phyloP scores from a whole-genome alignment of 2,113 vertebrate genomes.

The Istiophorus platypterus region DNA sequence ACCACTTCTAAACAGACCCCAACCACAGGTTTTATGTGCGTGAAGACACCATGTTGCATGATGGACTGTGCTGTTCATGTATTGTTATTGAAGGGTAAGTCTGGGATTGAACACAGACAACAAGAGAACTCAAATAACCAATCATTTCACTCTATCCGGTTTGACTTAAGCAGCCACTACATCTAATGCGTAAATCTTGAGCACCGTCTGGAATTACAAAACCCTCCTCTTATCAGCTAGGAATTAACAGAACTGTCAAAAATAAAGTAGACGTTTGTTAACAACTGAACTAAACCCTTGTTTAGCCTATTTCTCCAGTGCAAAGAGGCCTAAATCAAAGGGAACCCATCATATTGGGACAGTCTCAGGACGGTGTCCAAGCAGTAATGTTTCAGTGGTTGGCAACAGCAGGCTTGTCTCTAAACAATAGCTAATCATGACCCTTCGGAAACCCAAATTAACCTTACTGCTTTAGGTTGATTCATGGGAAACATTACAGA shows the following conservation, averaged over 20 bases:
- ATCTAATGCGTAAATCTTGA: background rate
- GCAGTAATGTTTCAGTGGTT: background rate
- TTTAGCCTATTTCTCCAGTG: background rate
- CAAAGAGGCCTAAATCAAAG: background rate
- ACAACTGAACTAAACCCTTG: no score
- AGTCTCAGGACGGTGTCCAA: background rate
- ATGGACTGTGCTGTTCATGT: background rate
- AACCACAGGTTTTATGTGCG: background rate
- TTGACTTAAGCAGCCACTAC: background rate
- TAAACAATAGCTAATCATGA: slow-evolving; percentile 45
- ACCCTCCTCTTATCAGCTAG: background rate
- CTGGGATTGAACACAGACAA: background rate
- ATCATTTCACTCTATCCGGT: background rate
- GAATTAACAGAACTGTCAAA: background rate
- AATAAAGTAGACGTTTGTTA: background rate
- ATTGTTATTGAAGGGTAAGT: background rate
- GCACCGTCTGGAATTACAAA: background rate
- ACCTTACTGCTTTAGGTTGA: slow-evolving; percentile 50
- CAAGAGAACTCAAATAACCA: background rate
- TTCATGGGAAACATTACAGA: slow-evolving; percentile 55
- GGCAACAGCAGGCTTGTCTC: slow-evolving; percentile 38
- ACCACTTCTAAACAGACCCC: background rate
- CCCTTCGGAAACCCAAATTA: slow-evolving; percentile 43
- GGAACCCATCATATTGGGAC: background rate
- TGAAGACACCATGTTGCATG: background rate